Evolutionary conservation across 1,140 invertebrate genomes (phyloP), one percentile per base, ranked within the genome.

Genomic region (Pollicipes pollicipes): DNA sequence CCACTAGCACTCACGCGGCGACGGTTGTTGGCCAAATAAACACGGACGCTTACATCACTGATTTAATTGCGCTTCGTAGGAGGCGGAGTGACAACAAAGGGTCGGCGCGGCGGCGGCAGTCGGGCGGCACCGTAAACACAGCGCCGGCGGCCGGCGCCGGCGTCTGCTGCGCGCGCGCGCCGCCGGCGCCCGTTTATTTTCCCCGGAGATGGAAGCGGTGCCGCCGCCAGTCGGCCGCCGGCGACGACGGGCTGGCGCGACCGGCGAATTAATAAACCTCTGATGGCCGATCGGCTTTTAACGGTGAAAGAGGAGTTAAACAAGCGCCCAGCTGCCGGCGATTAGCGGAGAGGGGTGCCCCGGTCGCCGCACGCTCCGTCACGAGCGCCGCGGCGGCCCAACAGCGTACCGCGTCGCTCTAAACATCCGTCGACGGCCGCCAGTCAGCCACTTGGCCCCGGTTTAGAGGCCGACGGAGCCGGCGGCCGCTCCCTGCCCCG

Each of bases 271-370:
- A 58, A 58, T 58, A 58, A 58, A 58, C 45, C 45, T 24, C 45
- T 58, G 45, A 58, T 58, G 45, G 45, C 45, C 45, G 45, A 58
- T 58, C 45, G 45, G 45, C 45, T 58, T 58, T 58, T 58, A 58
- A 58, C 45, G 45, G 45, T 58, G 45, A 58, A 58, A 58, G 45
- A 58, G 24, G 45, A 58, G 45, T 58, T 58, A 58, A 58, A 58
- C 45, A 58, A 58, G 45, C 45, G 45, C 45, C 6, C 45, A 58
- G 45, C 45, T 58, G 45, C 13, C 45, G 45, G 6, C 45, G 45
- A 58, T 58, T 58, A 58, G 45, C 45, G 45, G 45, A 58, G 45
- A 58, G 45, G 45, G 21, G 21, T n/a, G n/a, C n/a, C 13, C 45
- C 45, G 45, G 45, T 21, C 2, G 45, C 45, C 45, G 45, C 6